Conservation (phyloP, 2,113 vertebrate genomes). For the Calypte anna region DNA sequence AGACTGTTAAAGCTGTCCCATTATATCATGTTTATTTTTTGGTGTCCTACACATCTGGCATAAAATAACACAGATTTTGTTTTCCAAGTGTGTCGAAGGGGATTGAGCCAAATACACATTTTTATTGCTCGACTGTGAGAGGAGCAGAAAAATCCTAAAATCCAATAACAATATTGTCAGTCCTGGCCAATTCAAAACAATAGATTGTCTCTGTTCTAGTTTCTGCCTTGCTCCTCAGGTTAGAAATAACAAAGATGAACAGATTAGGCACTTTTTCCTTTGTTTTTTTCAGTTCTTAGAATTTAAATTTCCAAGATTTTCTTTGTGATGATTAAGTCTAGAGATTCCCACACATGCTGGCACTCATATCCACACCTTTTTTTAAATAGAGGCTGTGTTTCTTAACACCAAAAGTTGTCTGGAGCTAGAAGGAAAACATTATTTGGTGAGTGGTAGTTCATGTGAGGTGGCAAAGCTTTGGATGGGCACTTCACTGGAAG, state of each 20-base stretch:
- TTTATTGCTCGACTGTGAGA: background rate
- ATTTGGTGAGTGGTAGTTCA: background rate
- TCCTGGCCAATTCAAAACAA: background rate
- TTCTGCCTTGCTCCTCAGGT: background rate
- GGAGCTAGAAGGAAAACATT: background rate
- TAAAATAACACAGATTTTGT: slow-evolving; percentile 17
- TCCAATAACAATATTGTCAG: background rate
- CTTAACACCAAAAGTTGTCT: background rate
- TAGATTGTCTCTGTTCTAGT: background rate
- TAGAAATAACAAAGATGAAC: background rate
- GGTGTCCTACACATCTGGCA: background rate
- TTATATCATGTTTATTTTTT: background rate
- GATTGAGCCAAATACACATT: slow-evolving; percentile 8
- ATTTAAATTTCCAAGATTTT: background rate
- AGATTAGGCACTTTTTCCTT: background rate
- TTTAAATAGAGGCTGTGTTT: background rate
- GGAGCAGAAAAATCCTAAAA: background rate
- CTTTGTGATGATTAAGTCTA: background rate
- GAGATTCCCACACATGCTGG: background rate
- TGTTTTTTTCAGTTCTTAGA: background rate
- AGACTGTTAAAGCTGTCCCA: background rate
- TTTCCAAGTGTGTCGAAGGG: background rate
- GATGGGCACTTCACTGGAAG: background rate
- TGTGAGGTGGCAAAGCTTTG: background rate
- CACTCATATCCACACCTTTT: background rate